Base-by-base conservation (phyloP, 2,797 vertebrate species). In the Cyclopterus lumpus region DNA sequence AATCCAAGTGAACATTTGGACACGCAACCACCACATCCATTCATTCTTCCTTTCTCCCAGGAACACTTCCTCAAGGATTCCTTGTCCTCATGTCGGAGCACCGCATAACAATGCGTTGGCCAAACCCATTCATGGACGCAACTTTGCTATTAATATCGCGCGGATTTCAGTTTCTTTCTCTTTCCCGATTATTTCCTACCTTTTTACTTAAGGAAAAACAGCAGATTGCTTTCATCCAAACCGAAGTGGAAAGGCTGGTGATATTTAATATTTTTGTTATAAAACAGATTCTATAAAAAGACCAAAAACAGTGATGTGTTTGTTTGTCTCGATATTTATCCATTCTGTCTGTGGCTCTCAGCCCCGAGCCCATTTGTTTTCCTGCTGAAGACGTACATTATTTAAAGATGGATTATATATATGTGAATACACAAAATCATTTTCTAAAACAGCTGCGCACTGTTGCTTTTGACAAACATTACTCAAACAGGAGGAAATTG, bases 1-100 rank as follows among this genome's bases (percentile, higher is more conserved):
- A 36, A 74, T 71, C 68, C 57, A 67, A 80, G 71, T 63, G 60
- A 80, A 88, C 80, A 70, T 69, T 67, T 26, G 63, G 46, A 90
- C 71, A 77, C 68, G 67, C 65, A 34, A 38, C 58, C 67, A 58
- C 53, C 70, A 66, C 80, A 83, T 85, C 75, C 74, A 62, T 48
- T 87, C 68, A 68, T 71, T 68, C 70, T 49, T 77, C 60, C 22
- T 57, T 32, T 58, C 55, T 77, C 68, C 1, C n/a, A 53, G 77
- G 69, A 86, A 82, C 65, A 59, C 77, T 64, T 76, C 79, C 67
- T 72, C 12, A 22, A 51, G 62, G 77, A 76, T 68, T 75, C 59
- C 64, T 59, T 57, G 67, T 77, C 59, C 59, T 71, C 68, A 20
- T 59, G n/a, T 58, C 42, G 66, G 71, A 84, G 7, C 73, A 79